phyloP scores from a whole-genome alignment of 2,888 invertebrate species.

The Ornithoptera alexandrae region DNA sequence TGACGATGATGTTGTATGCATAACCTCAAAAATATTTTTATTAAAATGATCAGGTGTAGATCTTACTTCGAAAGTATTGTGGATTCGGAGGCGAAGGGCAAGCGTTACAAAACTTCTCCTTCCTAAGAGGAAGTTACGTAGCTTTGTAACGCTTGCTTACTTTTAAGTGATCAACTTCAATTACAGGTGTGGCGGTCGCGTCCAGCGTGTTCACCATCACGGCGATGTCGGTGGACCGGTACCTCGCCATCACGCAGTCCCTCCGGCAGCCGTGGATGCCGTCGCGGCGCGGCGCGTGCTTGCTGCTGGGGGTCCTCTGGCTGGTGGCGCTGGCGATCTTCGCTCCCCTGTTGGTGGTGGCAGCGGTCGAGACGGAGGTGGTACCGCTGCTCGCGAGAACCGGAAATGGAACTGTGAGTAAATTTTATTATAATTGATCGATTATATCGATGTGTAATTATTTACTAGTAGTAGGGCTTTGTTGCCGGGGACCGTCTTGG shows the following conservation, averaged over 20 bases:
- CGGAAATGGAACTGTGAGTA: slow-evolving; percentile 63
- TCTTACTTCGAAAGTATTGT: no score
- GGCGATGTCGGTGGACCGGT: slow-evolving; percentile 88
- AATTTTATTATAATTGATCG: not conserved
- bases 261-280: slow-evolving; percentile 86
- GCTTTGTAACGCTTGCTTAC: no score
- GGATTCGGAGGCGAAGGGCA: no score
- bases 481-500: no score
- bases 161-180: slow-evolving; percentile 24
- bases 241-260: slow-evolving; percentile 86
- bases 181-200: slow-evolving; percentile 86
- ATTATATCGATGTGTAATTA: no score
- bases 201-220: slow-evolving; percentile 90
- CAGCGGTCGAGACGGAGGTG: slow-evolving; percentile 63
- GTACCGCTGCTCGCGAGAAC: slow-evolving; percentile 59
- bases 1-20: no score
- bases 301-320: slow-evolving; percentile 83
- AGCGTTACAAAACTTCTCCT: no score
- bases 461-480: no score
- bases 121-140: no score
- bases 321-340: slow-evolving; percentile 83
- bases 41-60: no score
- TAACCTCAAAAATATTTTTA: no score
- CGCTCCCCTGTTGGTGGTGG: slow-evolving; percentile 81
- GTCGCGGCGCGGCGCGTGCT: slow-evolving; percentile 83